phyloP scores from a whole-genome alignment of 2,888 invertebrate genomes.

The Melieria omissa region DNA sequence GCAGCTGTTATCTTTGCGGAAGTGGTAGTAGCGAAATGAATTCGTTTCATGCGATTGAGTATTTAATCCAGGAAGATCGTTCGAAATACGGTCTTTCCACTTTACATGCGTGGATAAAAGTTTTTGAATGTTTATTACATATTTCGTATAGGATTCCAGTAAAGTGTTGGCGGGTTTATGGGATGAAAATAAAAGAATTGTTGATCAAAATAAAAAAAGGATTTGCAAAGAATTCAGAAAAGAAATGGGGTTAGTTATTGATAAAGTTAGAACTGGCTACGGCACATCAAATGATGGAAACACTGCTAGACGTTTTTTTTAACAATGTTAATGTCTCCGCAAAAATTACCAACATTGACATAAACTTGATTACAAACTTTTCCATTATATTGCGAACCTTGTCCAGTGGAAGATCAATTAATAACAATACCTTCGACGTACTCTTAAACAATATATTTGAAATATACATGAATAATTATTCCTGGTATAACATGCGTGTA shows the following conservation, averaged over 20 bases:
- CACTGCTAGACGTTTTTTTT: too few relatives aligned
- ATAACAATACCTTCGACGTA: too few relatives aligned
- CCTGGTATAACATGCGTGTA: too few relatives aligned
- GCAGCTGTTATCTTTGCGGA: background rate
- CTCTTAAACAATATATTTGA: too few relatives aligned
- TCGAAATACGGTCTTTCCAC: background rate
- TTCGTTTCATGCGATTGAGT: conserved; percentile 7
- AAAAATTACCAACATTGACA: too few relatives aligned
- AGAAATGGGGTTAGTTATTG: background rate
- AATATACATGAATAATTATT: too few relatives aligned
- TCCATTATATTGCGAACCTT: too few relatives aligned
- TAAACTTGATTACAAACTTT: too few relatives aligned
- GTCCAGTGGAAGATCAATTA: too few relatives aligned
- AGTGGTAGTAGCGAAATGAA: background rate
- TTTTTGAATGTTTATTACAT: conserved; percentile 10
- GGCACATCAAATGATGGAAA: conserved; percentile 15
- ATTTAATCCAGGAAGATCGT: background rate
- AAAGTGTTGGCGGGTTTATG: background rate
- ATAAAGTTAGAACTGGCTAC: background rate
- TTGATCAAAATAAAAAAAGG: background rate
- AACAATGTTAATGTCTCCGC: too few relatives aligned
- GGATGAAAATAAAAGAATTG: conserved; percentile 3
- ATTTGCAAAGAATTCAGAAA: background rate
- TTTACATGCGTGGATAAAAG: conserved; percentile 11
- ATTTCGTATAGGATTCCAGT: conserved; percentile 18